Percentiles rank a stretch among this genome's conserved stretches.
phyloP scores from a whole-genome alignment of 2,888 invertebrate genomes.

The Margaritifera margaritifera region DNA sequence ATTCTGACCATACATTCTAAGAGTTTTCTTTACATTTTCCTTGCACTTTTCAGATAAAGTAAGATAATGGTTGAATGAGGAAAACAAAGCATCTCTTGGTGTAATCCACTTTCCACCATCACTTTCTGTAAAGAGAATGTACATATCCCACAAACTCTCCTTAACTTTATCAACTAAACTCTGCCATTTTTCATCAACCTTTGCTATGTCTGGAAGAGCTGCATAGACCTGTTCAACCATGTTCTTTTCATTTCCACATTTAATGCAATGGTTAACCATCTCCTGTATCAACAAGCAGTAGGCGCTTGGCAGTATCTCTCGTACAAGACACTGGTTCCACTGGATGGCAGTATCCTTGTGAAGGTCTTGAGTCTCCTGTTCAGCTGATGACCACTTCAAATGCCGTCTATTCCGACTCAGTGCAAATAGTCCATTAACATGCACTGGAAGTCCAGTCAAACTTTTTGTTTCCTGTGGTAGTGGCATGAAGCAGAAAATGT shows the following conservation, averaged over 20 bases:
- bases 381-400: constrained; percentile 64
- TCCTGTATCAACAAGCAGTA: constrained; percentile 36
- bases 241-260: not conserved
- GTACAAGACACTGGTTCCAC: constrained; percentile 62
- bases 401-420: constrained; percentile 64
- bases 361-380: constrained; percentile 26
- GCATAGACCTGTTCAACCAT: constrained; percentile 19
- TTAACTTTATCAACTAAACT: constrained; percentile 33
- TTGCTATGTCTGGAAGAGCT: constrained; percentile 13
- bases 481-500: constrained; percentile 65
- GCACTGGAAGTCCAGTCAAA: constrained; percentile 64
- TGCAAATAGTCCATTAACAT: constrained; percentile 69
- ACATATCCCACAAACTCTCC: not conserved
- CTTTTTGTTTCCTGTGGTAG: constrained; percentile 54
- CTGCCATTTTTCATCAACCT: constrained; percentile 23
- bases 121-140: constrained; percentile 8
- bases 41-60: not conserved
- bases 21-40: constrained; percentile 6
- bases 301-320: constrained; percentile 51
- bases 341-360: constrained; percentile 41
- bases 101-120: constrained; percentile 11
- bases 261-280: constrained; percentile 1
- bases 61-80: constrained; percentile 1
- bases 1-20: constrained; percentile 4
- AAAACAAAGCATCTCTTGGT: constrained; percentile 16